Evolutionary conservation across 1,140 invertebrate species (phyloP).

Genomic region (Nomia melanderi): DNA sequence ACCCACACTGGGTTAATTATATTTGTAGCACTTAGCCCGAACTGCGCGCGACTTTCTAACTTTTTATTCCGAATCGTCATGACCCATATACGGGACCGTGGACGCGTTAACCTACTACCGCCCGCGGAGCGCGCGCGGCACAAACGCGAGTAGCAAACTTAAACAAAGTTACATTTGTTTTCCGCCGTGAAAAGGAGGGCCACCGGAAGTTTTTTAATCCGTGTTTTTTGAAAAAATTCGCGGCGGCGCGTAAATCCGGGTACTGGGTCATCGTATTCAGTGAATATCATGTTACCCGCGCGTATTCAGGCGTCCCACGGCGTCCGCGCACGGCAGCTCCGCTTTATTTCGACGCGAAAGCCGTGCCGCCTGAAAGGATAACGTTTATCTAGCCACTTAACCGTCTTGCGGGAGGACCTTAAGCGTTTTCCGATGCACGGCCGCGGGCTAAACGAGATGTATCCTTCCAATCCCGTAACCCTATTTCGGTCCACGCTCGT

Average conservation of each 20-base stretch:
- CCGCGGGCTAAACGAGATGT: slow-evolving; percentile 50
- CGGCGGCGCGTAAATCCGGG: neutral
- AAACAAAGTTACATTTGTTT: too few species aligned
- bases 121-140: too few species aligned
- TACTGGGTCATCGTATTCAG: neutral
- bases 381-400: slow-evolving; percentile 74
- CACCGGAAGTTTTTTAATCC: neutral
- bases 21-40: too few species aligned
- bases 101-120: too few species aligned
- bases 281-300: slow-evolving; percentile 13
- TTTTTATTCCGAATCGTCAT: too few species aligned
- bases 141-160: too few species aligned
- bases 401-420: slow-evolving; percentile 59
- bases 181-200: too few species aligned
- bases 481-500: neutral
- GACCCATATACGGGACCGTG: too few species aligned
- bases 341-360: slow-evolving; percentile 53
- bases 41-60: too few species aligned
- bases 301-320: slow-evolving; percentile 49
- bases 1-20: too few species aligned
- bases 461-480: slow-evolving; percentile 37
- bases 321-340: slow-evolving; percentile 30
- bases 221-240: neutral
- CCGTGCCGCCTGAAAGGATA: slow-evolving; percentile 62
- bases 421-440: slow-evolving; percentile 76